A percentile compares a stretch with the other conserved stretches of the same genome.
Evolutionary conservation across 2,888 invertebrate genomes (phyloP).

Genomic region (Cenopis cana): DNA sequence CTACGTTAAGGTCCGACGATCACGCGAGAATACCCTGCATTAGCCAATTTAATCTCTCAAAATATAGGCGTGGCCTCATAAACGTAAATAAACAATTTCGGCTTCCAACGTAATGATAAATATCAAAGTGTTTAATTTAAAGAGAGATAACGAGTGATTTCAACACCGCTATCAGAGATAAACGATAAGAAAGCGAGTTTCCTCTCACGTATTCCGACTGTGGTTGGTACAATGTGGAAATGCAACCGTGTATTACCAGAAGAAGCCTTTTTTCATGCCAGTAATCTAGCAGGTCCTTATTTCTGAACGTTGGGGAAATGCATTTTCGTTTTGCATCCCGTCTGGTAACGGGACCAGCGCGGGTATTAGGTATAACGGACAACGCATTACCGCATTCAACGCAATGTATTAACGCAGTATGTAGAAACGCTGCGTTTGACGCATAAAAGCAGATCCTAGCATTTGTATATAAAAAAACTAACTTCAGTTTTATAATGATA

Average conservation of each 20-base stretch:
- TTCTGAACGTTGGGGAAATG: too few species aligned
- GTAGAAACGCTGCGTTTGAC: too few species aligned
- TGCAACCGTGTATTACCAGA: slow-evolving; percentile 9
- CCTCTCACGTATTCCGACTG: slow-evolving; percentile 39
- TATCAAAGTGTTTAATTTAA: slow-evolving; percentile 26
- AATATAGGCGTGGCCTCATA: slow-evolving; percentile 25
- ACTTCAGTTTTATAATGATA: background rate
- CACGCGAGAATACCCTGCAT: slow-evolving; percentile 34
- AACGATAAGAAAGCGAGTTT: slow-evolving; percentile 35
- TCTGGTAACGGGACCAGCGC: too few species aligned
- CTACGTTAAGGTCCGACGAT: slow-evolving; percentile 27
- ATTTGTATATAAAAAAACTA: background rate
- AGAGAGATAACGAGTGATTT: slow-evolving; percentile 35
- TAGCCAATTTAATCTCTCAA: slow-evolving; percentile 27
- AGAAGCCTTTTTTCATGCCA: background rate
- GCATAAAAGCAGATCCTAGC: background rate
- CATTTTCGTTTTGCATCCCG: too few species aligned
- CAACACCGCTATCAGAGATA: slow-evolving; percentile 40
- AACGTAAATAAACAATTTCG: slow-evolving; percentile 37
- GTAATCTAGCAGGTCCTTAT: background rate
- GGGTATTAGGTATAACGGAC: too few species aligned
- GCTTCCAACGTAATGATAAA: slow-evolving; percentile 23
- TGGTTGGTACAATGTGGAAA: slow-evolving; percentile 23
- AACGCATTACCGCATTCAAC: too few species aligned
- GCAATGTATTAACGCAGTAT: too few species aligned